These are phyloP conservation scores for Cephalopterus ornatus DNA, from an alignment of 2,113 vertebrate species.

Conservation along the genomic window DNA sequence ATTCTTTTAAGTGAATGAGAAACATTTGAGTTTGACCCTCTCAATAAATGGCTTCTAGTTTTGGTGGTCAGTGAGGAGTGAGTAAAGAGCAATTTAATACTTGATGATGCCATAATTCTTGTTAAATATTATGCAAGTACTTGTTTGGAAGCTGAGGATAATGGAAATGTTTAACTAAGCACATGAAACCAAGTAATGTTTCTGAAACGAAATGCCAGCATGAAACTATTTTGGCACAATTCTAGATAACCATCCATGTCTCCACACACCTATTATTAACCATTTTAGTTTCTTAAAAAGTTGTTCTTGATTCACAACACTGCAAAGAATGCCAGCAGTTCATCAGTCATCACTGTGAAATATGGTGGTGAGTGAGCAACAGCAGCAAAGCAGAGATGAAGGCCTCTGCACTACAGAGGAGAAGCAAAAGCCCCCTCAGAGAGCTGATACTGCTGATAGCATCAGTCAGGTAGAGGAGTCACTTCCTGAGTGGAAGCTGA, in stretches of 20 bases:
- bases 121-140: neutral
- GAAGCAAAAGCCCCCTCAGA: neutral
- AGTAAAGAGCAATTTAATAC: neutral
- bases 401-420: neutral
- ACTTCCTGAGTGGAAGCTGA: conserved; percentile 32
- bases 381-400: neutral
- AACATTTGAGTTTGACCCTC: neutral
- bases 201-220: neutral
- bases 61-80: neutral
- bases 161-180: neutral
- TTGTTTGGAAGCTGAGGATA: neutral
- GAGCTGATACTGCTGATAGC: neutral
- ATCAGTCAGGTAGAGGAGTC: neutral
- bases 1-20: neutral
- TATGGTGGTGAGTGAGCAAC: neutral
- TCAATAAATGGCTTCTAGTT: neutral
- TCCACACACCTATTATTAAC: neutral
- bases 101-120: neutral
- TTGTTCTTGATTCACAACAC: neutral
- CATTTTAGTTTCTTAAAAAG: neutral
- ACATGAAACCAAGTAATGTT: neutral
- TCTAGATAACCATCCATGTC: neutral
- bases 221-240: neutral
- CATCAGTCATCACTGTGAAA: neutral
- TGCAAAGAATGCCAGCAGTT: neutral